A percentile compares a stretch with the other conserved stretches of the same genome.
phyloP scores from a whole-genome alignment of 2,797 vertebrate genomes.

The Florisuga fusca region DNA sequence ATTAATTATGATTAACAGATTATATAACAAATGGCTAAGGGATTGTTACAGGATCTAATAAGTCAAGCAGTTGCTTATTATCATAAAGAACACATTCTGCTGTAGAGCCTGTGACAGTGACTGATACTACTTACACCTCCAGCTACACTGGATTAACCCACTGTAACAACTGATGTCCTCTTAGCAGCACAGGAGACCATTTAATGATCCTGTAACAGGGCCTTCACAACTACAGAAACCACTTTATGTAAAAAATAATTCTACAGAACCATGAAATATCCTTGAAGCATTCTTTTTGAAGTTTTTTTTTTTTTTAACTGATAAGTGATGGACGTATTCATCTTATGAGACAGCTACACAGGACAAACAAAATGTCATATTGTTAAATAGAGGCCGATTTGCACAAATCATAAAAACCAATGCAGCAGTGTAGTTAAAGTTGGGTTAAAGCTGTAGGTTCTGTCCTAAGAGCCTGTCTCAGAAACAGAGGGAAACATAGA shows the following conservation, averaged over 20 bases:
- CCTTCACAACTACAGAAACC: neutral
- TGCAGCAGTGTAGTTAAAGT: neutral
- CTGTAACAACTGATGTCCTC: neutral
- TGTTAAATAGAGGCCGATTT: neutral
- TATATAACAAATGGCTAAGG: neutral
- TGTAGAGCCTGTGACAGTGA: neutral
- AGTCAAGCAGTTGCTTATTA: neutral
- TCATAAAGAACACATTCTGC: neutral
- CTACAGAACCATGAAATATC: neutral
- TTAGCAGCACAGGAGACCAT: neutral
- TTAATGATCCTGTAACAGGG: accelerated
- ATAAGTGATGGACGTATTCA: neutral
- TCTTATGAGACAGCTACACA: neutral
- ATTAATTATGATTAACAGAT: slow-evolving; percentile 7
- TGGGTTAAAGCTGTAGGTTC: neutral
- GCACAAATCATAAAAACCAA: neutral
- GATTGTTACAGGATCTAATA: neutral
- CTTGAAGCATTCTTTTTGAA: neutral
- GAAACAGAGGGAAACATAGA: neutral
- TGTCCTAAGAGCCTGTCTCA: neutral
- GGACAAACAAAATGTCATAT: neutral
- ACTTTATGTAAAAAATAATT: neutral
- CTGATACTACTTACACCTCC: neutral
- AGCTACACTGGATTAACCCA: neutral
- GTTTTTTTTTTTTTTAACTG: neutral